phyloP scores from a whole-genome alignment of 1,140 invertebrate genomes.

The Lutraria rhynchaena region DNA sequence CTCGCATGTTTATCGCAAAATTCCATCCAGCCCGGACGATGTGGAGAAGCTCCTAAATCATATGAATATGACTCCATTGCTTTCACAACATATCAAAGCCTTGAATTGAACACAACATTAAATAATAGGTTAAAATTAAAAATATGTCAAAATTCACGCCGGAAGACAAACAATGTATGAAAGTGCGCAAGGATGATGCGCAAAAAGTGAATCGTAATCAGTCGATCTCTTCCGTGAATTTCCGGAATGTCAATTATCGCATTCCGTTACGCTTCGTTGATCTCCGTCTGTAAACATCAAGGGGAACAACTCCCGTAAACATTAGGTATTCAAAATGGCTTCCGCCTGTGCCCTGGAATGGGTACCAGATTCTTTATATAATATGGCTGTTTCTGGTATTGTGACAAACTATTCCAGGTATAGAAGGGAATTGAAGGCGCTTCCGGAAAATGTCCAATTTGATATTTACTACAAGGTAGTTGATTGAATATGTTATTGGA shows the following conservation, averaged over 20 bases:
- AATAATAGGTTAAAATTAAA: neutral
- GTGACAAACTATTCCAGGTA: conserved; percentile 73
- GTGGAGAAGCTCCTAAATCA: conserved; percentile 62
- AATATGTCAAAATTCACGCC: conserved; percentile 54
- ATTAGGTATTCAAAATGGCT: conserved; percentile 79
- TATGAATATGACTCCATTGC: conserved; percentile 72
- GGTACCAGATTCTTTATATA: conserved; percentile 81
- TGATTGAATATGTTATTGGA: neutral
- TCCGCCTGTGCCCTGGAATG: conserved; percentile 78
- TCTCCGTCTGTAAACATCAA: too few relatives aligned
- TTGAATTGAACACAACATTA: neutral
- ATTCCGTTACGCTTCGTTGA: too few relatives aligned
- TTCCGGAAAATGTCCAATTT: conserved; percentile 81
- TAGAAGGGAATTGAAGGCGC: conserved; percentile 75
- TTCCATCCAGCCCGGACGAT: conserved; percentile 83
- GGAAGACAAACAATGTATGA: conserved; percentile 64
- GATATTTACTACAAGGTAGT: conserved; percentile 81
- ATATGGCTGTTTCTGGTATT: conserved; percentile 78
- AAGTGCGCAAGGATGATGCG: conserved; percentile 15
- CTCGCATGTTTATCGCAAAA: conserved; percentile 95
- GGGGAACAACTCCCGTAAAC: neutral
- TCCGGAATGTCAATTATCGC: too few relatives aligned
- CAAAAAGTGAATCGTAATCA: neutral
- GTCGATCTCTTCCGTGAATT: too few relatives aligned
- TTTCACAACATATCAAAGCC: neutral